phyloP scores from a whole-genome alignment of 2,113 vertebrate species.

The Pteronura brasiliensis region DNA sequence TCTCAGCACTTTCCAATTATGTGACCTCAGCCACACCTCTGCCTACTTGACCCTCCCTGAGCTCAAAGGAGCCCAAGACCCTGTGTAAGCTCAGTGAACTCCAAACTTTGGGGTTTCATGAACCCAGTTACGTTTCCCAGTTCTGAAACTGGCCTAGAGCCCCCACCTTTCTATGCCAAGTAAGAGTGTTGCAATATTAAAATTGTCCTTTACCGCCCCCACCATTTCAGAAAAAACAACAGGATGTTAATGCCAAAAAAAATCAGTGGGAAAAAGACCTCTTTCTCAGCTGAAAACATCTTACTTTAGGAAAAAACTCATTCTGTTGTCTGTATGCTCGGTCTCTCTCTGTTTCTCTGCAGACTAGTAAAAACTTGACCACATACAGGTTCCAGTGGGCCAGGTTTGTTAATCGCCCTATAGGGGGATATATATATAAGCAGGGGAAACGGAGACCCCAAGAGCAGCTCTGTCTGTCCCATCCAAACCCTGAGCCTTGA shows the following conservation, averaged over 20 bases:
- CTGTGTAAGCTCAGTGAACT: not conserved
- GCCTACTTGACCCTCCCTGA: not conserved
- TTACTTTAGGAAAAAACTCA: not conserved
- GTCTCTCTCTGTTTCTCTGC: not conserved
- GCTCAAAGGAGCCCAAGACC: not conserved
- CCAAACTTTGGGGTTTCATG: not conserved
- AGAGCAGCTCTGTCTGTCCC: not conserved
- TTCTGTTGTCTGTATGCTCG: not conserved
- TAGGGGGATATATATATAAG: no score
- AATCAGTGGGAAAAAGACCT: rapidly evolving
- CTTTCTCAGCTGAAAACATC: not conserved
- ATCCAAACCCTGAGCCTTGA: not conserved
- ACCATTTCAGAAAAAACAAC: not conserved
- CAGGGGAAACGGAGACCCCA: not conserved
- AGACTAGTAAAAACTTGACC: not conserved
- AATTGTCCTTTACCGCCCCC: not conserved
- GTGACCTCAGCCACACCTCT: not conserved
- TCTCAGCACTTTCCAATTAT: rapidly evolving
- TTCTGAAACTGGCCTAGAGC: not conserved
- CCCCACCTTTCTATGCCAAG: not conserved
- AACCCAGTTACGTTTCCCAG: not conserved
- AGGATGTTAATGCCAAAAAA: not conserved
- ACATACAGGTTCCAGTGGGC: not conserved
- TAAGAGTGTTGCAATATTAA: not conserved
- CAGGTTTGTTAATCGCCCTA: not conserved